Evolutionary conservation across 2,888 invertebrate genomes (phyloP).

Genomic region (Hydriomena furcata): DNA sequence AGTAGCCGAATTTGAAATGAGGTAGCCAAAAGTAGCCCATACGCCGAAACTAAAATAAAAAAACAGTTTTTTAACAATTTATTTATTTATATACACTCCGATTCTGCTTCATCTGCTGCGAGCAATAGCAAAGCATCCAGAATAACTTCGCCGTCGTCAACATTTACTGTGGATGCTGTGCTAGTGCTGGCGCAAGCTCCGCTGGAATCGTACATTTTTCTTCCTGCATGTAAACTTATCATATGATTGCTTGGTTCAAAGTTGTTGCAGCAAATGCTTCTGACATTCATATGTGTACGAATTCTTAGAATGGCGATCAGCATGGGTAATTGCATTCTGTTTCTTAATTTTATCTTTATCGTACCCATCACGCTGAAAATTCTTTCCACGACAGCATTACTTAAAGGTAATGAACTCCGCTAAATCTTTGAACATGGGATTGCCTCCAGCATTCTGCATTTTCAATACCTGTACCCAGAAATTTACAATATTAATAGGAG

Average conservation of each 20-base stretch:
- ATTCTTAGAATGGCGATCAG: conserved; percentile 25
- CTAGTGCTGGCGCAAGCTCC: conserved; percentile 21
- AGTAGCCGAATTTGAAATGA: neutral
- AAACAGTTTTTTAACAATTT: neutral
- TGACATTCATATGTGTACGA: conserved; percentile 26
- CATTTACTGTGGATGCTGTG: conserved; percentile 14
- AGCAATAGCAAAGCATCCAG: neutral
- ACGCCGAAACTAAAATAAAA: neutral
- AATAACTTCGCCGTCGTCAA: neutral
- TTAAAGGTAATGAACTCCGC: conserved; percentile 29
- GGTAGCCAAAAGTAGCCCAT: neutral
- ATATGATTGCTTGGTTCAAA: conserved; percentile 25
- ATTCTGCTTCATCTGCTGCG: conserved; percentile 5
- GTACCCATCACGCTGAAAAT: conserved; percentile 31
- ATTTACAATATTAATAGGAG: conserved; percentile 27
- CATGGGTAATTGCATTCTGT: conserved; percentile 26
- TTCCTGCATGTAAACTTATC: conserved; percentile 21
- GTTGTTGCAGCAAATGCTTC: conserved; percentile 24
- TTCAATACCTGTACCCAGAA: conserved; percentile 28
- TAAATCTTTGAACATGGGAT: conserved; percentile 27
- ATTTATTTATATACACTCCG: neutral
- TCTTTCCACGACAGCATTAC: conserved; percentile 32
- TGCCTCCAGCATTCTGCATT: conserved; percentile 31
- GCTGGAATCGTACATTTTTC: conserved; percentile 20
- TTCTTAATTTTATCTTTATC: conserved; percentile 32